Evolutionary conservation across 1,140 invertebrate species (phyloP).

Genomic region (Microvelia longipes): DNA sequence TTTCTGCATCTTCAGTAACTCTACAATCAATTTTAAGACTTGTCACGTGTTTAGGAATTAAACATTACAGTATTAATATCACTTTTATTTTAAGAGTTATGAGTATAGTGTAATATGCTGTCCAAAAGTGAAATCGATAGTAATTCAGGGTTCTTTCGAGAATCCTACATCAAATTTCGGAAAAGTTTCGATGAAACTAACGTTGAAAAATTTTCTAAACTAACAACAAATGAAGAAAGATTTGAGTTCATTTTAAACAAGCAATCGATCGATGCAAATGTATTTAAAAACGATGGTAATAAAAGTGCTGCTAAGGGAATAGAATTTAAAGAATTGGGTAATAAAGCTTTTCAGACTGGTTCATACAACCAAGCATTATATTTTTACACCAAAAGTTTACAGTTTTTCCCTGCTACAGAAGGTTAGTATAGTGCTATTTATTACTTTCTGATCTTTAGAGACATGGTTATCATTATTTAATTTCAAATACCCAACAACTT

Average conservation of each 20-base stretch:
- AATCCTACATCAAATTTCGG: background rate
- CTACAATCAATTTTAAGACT: no score
- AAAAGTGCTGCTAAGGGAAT: conserved; percentile 49
- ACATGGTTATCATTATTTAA: background rate
- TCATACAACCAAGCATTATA: conserved; percentile 56
- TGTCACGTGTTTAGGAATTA: no score
- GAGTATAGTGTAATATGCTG: no score
- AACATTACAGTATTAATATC: no score
- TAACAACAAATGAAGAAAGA: conserved; percentile 6
- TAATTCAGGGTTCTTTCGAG: conserved; percentile 5
- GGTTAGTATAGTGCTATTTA: conserved; percentile 14
- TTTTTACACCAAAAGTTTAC: conserved; percentile 53
- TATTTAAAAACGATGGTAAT: background rate
- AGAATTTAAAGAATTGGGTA: conserved; percentile 55
- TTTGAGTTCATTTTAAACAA: conserved; percentile 3
- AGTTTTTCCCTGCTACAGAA: conserved; percentile 38
- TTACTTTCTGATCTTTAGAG: background rate
- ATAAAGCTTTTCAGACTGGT: conserved; percentile 56
- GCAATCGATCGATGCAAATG: background rate
- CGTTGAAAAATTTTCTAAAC: conserved; percentile 2
- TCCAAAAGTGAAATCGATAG: conserved; percentile 1
- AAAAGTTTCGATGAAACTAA: background rate
- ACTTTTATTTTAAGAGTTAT: no score
- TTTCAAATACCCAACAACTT: background rate
- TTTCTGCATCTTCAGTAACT: no score